Base-by-base conservation (phyloP, 2,797 vertebrate species). In the Xiphophorus birchmanni region DNA sequence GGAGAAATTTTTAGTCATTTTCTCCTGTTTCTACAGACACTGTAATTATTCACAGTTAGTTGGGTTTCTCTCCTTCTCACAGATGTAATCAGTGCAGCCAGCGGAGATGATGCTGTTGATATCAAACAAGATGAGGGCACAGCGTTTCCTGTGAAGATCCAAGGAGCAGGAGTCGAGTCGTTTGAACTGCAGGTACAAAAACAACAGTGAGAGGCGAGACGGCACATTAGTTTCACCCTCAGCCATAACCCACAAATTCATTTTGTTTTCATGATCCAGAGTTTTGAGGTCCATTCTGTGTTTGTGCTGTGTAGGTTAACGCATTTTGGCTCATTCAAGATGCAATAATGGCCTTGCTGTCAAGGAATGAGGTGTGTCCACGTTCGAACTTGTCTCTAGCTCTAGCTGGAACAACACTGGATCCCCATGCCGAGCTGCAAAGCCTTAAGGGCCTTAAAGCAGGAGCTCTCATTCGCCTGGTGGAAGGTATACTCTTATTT, bases 241-340 rank as follows among this genome's bases (percentile, higher is more conserved):
- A 17, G 2, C n/a, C 32, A 6, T 10, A 40, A 21, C 23, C 9
- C 13, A 77, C 17, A 21, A 71, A n/a, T 26, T 11, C 6, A 5
- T 73, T 47, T 76, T 60, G 0, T 32, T 18, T 18, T 29, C 26
- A n/a, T 17, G 5, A 12, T 11, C 6, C 11, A 71, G 10, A 29
- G 60, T 84, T 54, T 50, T 76, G 18, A 80, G 67, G 52, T 1
- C 15, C n/a, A 82, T 54, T 48, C 9, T 69, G 52, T 32, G 8
- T 77, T 21, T 69, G 13, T 58, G 4, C 85, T 12, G 44, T 86
- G 45, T 83, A 97, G 96, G 94, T 96, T 4, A 91, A 94, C 78
- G 86, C 92, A 52, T 96, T 96, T 90, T 96, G 96, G 95, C 92
- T 94, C 26, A 95, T 97, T 87, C 96, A 97, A 89, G 96, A 97